Evolutionary conservation across 2,113 vertebrate species (phyloP), one percentile per base, ranked within the genome.

Genomic region (Edolisoma coerulescens): DNA sequence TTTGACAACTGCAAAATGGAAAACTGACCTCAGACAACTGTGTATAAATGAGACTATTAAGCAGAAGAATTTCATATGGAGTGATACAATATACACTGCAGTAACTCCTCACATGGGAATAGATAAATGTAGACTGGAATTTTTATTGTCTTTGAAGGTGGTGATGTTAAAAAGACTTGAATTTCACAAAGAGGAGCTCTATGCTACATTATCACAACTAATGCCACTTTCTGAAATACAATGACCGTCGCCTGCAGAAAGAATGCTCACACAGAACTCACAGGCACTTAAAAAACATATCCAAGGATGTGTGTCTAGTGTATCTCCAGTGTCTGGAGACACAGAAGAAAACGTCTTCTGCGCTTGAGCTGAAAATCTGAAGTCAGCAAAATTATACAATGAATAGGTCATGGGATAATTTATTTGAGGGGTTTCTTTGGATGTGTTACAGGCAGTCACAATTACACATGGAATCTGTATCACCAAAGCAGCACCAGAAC

Each of bases 131-230:
- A 89, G 96, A 68, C 91, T 97, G 97, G 97, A 97, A 97, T 97
- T 97, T 97, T 95, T 98, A 97, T 98, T 97, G 96, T 98, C 97
- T 98, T 98, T 98, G 98, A 99, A 98, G 97, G 97, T 95, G 90
- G 85, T 92, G 96, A 95, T 97, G 90, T 84, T 96, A 95, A 96
- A 91, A 60, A 91, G 92, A 97, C 75, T 98, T 97, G 96, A 96
- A 83, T 98, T 98, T 98, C 98, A 98, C 95, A 95, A 96, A 95
- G 74, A 90, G 96, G 93, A 93, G 91, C 84, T 92, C 74, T 95
- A 82, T 39, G 90, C 96, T 98, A 94, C 97, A 96, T 91, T 95
- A 96, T 97, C 97, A 97, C 95, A 97, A 96, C 97, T 98, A 98
- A 98, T 92, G 95, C 92, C 87, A 67, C 95, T 97, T 96, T 97